Evolutionary conservation across 2,797 vertebrate species (phyloP), one percentile per base, ranked within the genome.

Genomic region (Limnodromus scolopaceus): DNA sequence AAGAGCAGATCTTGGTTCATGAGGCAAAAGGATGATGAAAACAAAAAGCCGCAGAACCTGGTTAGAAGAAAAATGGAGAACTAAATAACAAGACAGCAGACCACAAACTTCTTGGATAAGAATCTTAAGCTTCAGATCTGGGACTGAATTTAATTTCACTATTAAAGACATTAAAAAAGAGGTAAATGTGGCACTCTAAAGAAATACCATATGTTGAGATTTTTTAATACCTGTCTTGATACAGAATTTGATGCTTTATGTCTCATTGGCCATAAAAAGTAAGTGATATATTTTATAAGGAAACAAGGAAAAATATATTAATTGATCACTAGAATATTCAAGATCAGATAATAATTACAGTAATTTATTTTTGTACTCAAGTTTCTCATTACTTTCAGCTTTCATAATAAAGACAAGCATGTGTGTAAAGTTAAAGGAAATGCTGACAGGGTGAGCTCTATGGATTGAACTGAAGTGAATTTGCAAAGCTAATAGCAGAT

Each of bases 281-380:
- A 43, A 43, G 43, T 43, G 43, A 18, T 11, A 17, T 39, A n/a
- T 39, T 65, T 68, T 36, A 38, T 13, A 72, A 49, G 1, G 2
- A 14, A 65, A 63, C 69, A 60, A 19, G 0, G 1, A 2, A 36
- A 38, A 30, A 2, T 23, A 6, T 16, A 8, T 70, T 51, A 0
- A 1, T 38, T 54, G 9, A 84, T 19, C 27, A 64, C 9, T 64
- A 20, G 13, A 51, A 87, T 71, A 25, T 34, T 87, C 13, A 69
- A 64, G 58, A 66, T 51, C 27, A 80, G 46, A 57, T 76, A 79
- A 24, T 85, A 53, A 53, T 53, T 69, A 14, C 2, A n/a, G 39
- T 58, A 54, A 55, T 57, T 76, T 60, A 10, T 39, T 60, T 60
- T 69, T 54, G 13, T 57, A 64, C 32, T 69, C 12, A n/a, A 28